These are phyloP conservation scores for Xiphydria camelus DNA, from an alignment of 2,888 invertebrate species.

Conservation along the genomic window DNA sequence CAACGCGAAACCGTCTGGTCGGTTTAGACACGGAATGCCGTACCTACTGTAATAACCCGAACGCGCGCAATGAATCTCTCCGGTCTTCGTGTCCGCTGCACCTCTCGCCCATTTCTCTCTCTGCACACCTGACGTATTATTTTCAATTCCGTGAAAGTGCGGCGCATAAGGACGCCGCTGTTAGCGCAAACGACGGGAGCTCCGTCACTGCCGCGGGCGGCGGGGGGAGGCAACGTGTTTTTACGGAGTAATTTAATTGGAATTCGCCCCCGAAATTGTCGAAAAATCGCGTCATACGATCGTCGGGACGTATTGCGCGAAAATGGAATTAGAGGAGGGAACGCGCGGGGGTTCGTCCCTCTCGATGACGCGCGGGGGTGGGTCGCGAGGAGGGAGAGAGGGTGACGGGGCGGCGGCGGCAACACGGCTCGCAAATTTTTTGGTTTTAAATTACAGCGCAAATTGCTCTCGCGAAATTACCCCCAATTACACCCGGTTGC, in stretches of 20 bases:
- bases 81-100: too few species aligned
- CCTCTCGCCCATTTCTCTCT: too few species aligned
- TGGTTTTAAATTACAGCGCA: conserved; percentile 44
- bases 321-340: conserved; percentile 53
- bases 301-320: conserved; percentile 42
- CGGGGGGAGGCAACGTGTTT: conserved; percentile 6
- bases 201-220: conserved; percentile 38
- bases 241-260: conserved; percentile 44
- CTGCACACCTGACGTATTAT: conserved; percentile 53
- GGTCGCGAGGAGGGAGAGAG: too few species aligned
- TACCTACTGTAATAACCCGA: too few species aligned
- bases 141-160: conserved; percentile 44
- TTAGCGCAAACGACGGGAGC: conserved; percentile 49
- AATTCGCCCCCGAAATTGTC: conserved; percentile 43
- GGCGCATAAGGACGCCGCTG: conserved; percentile 39
- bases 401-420: too few species aligned
- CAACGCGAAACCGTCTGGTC: too few species aligned
- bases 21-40: too few species aligned
- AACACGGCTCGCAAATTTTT: conserved; percentile 32
- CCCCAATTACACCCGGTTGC: conserved; percentile 38
- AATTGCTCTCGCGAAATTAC: conserved; percentile 49
- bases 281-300: conserved; percentile 55
- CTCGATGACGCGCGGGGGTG: conserved; percentile 36
- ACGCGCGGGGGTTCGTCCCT: conserved; percentile 49
- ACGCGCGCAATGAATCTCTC: too few species aligned